Base-by-base conservation (phyloP, 1,140 invertebrate genomes). In the Colletes gigas region DNA sequence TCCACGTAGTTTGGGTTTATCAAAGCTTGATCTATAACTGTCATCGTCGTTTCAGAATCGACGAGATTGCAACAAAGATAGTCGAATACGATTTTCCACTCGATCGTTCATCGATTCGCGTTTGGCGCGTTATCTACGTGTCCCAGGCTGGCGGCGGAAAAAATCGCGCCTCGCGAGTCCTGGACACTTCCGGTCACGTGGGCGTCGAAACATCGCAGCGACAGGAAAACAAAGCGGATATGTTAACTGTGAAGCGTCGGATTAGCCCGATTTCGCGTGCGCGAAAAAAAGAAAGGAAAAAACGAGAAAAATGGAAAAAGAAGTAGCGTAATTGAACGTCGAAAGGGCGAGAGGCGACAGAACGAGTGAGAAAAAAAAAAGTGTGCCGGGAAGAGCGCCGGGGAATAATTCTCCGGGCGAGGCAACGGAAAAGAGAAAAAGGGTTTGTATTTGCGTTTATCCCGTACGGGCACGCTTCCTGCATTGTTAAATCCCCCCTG, bases 371-470 rank as follows among this genome's bases (percentile, higher is more conserved):
- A n/a, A 52, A 39, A 62, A 8, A 44, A 44, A 65, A 44, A 44
- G 62, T n/a, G 17, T 3, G 41, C 4, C n/a, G 19, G 17, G 8
- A 41, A 4, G 21, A 19, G 12, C 10, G 2, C 15, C 15, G 67
- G 30, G 21, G 67, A 69, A 30, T 30, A 62, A 65, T 71, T 71
- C 55, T 44, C 39, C 6, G n/a, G 30, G 19, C 44, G 44, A 21
- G 30, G 17, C 30, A 73, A 47, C 44, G 47, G n/a, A n/a, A 41
- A 74, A 63, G 7, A 50, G 47, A 74, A 30, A 19, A 71, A 17
- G 4, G 15, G 17, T 41, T 52, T 41, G 60, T 74, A 65, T 74
- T 74, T 74, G 60, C 72, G 72, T 74, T 74, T 52, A 63, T 41
- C 72, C 60, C 47, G 21, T 73, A 62, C 39, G 59, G 71, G 30